Conservation (phyloP, 2,888 invertebrate species). For the Oligia fasciuncula region DNA sequence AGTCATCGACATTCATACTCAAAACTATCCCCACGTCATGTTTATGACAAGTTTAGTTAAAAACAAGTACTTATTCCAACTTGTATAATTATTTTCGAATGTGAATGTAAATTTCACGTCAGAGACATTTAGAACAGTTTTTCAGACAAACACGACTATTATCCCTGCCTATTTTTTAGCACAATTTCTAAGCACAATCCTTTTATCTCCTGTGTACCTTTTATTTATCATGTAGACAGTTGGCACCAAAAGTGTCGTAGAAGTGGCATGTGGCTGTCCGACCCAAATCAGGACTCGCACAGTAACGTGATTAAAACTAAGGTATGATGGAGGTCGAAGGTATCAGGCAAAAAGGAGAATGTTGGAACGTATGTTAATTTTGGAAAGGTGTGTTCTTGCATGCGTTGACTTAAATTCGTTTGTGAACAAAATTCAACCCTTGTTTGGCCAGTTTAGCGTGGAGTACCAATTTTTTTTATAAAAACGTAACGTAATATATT, state of each 20-base stretch:
- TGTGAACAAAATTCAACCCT: neutral
- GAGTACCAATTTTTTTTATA: too few species aligned
- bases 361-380: slow-evolving; percentile 13
- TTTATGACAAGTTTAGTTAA: too few species aligned
- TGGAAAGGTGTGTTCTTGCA: neutral
- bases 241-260: slow-evolving; percentile 15
- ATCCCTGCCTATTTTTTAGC: neutral
- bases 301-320: slow-evolving; percentile 23
- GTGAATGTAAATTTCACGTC: neutral
- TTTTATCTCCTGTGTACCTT: neutral
- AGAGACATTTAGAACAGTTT: neutral
- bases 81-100: too few species aligned
- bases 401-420: neutral
- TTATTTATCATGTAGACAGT: slow-evolving; percentile 3
- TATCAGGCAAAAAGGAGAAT: neutral
- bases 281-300: neutral
- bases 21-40: too few species aligned
- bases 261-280: slow-evolving; percentile 19
- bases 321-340: slow-evolving; percentile 6
- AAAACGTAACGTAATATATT: too few species aligned
- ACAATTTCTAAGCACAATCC: neutral
- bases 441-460: neutral
- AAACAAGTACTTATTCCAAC: too few species aligned
- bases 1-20: too few species aligned
- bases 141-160: neutral